These are phyloP conservation scores for human DNA, from an alignment of 2,113 vertebrate species.

Conservation along the genomic window GRCh38 chr12:86789501-86790000, in stretches of 20 bases:
- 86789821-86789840: background rate
- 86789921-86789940: background rate
- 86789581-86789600: background rate
- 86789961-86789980: background rate
- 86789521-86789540: background rate
- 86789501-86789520: background rate
- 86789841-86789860: background rate
- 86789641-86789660: background rate
- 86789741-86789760: background rate
- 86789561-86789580: background rate
- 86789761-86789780: background rate
- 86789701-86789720: background rate
- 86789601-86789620: background rate
- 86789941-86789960: background rate
- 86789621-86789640: background rate
- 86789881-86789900: background rate
- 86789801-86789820: background rate
- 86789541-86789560: fast-evolving
- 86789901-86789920: background rate
- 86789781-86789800: background rate
- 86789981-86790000: background rate
- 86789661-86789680: background rate
- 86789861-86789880: background rate
- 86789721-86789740: background rate
- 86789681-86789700: background rate